Evolutionary conservation across 1,140 invertebrate species (phyloP), one percentile per base, ranked within the genome.

Genomic region (Trachymyrmex septentrionalis): DNA sequence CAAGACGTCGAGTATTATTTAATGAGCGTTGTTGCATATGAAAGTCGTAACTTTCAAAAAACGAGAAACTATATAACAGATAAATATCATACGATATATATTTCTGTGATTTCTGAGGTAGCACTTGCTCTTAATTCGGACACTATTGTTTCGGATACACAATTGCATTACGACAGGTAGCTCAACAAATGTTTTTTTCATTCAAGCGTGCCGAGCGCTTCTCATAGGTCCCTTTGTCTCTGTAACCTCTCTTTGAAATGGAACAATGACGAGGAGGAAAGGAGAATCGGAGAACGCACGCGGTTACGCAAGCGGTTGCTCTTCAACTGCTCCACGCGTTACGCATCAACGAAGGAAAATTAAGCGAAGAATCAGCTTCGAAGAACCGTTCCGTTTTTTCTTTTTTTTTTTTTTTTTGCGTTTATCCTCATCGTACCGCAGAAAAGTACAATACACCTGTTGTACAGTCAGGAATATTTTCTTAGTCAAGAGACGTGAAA

Each of bases 321-420:
- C 50, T 44, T 69, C 48, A 14, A 55, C 48, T 27, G 66, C 63
- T 24, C 44, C 27, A 50, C 27, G 48, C 78, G 78, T 81, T 81
- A 81, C 78, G 64, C 78, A 71, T 84, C 69, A 71, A 75, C 80
- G 67, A 67, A 10, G 48, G 55, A 84, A 73, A 50, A 71, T 38
- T 67, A 71, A 71, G 50, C 78, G 64, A 44, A 44, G 50, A 57
- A 44, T n/a, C 66, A 71, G 64, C 78, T 55, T 81, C 19, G 78
- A 44, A 71, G 78, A 81, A 71, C 64, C 78, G 50, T 81, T 71
- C 34, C 10, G 78, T 81, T 81, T 81, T 81, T 81, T 67, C 38
- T n/a, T n/a, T n/a, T 81, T 81, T 81, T 81, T 81, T 67, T 24
- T 81, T 81, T 81, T 81, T 81, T 67, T 24, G 16, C 27, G 34